Conservation (phyloP, 2,797 vertebrate genomes). For the Craterocephalus amniculus region DNA sequence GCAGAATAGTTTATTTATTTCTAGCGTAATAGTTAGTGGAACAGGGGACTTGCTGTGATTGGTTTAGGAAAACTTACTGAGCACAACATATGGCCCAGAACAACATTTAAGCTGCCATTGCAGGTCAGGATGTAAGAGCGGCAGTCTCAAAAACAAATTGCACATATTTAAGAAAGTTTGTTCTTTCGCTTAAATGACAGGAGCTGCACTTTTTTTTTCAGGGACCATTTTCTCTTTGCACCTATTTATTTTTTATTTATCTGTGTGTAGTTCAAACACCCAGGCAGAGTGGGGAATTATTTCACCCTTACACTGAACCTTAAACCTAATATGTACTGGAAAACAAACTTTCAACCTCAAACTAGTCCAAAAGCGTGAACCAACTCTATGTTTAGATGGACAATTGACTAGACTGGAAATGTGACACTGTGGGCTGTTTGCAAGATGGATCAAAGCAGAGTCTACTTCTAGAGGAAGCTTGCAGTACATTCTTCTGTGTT, state of each 20-base stretch:
- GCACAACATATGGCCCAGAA: background rate
- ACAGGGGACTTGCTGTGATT: background rate
- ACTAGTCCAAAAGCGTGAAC: background rate
- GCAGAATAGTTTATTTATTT: background rate
- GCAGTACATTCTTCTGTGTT: background rate
- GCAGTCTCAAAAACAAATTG: constrained; percentile 10
- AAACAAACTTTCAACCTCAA: background rate
- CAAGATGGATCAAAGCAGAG: background rate
- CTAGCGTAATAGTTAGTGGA: background rate
- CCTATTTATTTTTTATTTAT: constrained; percentile 42
- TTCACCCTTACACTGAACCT: background rate
- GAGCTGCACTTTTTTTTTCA: constrained; percentile 21
- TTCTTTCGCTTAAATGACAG: constrained; percentile 46
- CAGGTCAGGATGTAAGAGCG: constrained; percentile 22
- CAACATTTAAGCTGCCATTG: constrained; percentile 14
- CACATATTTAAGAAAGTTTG: constrained; percentile 1
- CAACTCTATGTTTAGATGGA: background rate
- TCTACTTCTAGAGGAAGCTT: background rate
- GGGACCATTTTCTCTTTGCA: constrained; percentile 33
- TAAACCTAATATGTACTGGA: background rate
- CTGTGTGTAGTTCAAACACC: constrained; percentile 8
- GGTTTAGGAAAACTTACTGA: background rate
- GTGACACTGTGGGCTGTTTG: background rate
- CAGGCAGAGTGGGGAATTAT: background rate
- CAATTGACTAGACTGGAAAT: background rate